Conservation (phyloP, 2,113 vertebrate genomes). For the Aldabrachelys gigantea region DNA sequence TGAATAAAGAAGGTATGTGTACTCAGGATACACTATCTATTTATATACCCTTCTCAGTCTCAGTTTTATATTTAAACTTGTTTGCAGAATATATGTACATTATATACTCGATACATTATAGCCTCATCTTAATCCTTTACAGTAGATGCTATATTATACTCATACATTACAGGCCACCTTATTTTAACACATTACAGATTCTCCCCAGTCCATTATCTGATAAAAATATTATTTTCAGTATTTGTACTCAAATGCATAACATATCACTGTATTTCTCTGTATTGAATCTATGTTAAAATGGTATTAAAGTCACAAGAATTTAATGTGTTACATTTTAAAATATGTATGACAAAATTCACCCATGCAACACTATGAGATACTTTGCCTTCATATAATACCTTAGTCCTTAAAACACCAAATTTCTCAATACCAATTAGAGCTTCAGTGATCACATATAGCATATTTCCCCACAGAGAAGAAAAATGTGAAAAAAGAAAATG, state of each 20-base stretch:
- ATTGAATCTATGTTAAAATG: neutral
- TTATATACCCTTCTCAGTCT: neutral
- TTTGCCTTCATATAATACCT: neutral
- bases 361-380: neutral
- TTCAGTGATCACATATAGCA: neutral
- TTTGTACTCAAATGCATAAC: neutral
- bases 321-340: slow-evolving; percentile 2
- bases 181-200: neutral
- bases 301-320: neutral
- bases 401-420: neutral
- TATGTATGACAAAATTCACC: neutral
- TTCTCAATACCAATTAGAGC: neutral
- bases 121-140: neutral
- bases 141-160: neutral
- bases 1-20: neutral
- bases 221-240: neutral
- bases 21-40: neutral
- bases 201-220: neutral
- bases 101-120: neutral
- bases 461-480: neutral
- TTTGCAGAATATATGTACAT: neutral
- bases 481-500: neutral
- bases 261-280: neutral
- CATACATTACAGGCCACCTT: neutral
- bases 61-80: neutral